Evolutionary conservation across 2,797 vertebrate species (phyloP).

Genomic region (Spinus olivaceus): DNA sequence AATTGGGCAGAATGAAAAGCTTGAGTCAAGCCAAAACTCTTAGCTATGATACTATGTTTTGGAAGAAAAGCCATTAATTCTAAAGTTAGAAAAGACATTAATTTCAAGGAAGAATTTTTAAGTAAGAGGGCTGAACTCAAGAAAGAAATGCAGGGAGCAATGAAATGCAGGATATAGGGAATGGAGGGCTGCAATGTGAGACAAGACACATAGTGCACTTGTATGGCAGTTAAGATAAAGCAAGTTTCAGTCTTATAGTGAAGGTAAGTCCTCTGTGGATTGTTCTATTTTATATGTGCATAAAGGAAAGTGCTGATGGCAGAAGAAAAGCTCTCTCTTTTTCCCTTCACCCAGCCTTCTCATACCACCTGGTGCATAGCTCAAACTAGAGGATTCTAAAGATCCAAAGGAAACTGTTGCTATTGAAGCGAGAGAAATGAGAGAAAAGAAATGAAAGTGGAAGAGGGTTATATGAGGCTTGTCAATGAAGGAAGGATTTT

Average conservation of each 20-base stretch:
- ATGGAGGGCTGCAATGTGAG: not conserved
- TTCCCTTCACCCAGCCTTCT: not conserved
- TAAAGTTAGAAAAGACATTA: not conserved
- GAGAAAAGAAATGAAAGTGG: not conserved
- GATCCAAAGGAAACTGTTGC: not conserved
- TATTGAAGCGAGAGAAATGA: not conserved
- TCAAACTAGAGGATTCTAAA: not conserved
- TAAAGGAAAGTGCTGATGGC: not conserved
- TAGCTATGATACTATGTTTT: not conserved
- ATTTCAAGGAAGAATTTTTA: not conserved
- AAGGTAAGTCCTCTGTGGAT: not conserved
- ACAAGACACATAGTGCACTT: not conserved
- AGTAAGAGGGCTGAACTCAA: not conserved
- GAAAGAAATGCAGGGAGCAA: not conserved
- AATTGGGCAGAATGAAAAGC: not conserved
- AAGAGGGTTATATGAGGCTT: not conserved
- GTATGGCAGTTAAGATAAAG: not conserved
- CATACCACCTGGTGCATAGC: not conserved
- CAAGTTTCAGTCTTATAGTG: not conserved
- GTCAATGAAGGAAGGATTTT: rapidly evolving
- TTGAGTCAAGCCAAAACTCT: not conserved
- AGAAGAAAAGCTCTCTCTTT: not conserved
- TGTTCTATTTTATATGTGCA: not conserved
- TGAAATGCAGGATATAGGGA: not conserved
- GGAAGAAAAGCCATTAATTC: not conserved